A percentile compares a stretch with the other conserved stretches of the same genome.
These are phyloP conservation scores for Chaetogeoica ovagalla DNA, from an alignment of 2,888 invertebrate species.

Conservation along the genomic window DNA sequence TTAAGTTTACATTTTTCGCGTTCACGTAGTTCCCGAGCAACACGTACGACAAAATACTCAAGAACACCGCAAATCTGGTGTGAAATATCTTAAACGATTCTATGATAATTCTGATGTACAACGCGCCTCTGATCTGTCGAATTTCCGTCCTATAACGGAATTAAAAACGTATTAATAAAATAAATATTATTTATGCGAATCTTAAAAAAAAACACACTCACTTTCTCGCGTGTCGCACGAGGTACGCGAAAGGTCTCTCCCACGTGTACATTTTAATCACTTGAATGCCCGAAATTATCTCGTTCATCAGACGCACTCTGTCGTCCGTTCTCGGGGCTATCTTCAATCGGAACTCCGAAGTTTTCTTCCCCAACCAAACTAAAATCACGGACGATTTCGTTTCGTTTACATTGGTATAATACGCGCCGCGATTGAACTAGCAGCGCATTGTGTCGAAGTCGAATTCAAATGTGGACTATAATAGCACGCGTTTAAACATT, in stretches of 20 bases:
- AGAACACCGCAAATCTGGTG: slow-evolving; percentile 76
- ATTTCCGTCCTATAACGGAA: slow-evolving; percentile 66
- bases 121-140: slow-evolving; percentile 71
- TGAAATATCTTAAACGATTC: slow-evolving; percentile 79
- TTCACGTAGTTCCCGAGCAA: slow-evolving; percentile 70
- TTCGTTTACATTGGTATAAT: too few species aligned
- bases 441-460: too few species aligned
- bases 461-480: too few species aligned
- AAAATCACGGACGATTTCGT: not conserved
- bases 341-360: not conserved
- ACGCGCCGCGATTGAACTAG: too few species aligned
- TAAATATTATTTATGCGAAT: not conserved
- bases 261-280: slow-evolving; percentile 93
- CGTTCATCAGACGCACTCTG: slow-evolving; percentile 87
- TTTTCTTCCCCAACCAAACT: not conserved
- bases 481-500: too few species aligned
- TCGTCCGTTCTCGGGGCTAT: slow-evolving; percentile 70
- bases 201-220: slow-evolving; percentile 59
- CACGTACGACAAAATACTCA: slow-evolving; percentile 72
- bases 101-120: slow-evolving; percentile 69
- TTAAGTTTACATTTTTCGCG: slow-evolving; percentile 68
- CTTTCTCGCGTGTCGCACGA: slow-evolving; percentile 74
- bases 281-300: slow-evolving; percentile 82
- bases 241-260: slow-evolving; percentile 78
- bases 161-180: not conserved